phyloP scores from a whole-genome alignment of 30 jellyfish, hydroid and myxozoan species.

The Sanderia malayensis region DNA sequence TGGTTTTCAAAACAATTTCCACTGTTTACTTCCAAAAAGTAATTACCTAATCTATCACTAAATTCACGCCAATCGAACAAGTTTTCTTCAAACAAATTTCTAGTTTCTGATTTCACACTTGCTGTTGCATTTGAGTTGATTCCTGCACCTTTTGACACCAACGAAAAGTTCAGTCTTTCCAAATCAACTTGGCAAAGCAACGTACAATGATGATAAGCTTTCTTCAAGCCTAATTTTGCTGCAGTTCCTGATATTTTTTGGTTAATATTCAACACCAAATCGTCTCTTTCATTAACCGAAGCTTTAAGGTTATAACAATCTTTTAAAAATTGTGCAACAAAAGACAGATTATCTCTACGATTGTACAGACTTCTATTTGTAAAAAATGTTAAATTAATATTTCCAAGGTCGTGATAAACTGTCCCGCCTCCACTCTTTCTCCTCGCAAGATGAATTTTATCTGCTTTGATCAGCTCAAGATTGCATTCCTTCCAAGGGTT shows the following conservation, averaged over 20 bases:
- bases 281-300: conserved; percentile 66
- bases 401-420: conserved; percentile 95
- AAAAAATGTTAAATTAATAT: conserved; percentile 81
- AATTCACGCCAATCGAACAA: conserved; percentile 41
- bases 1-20: neutral
- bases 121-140: conserved; percentile 79
- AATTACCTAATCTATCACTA: conserved; percentile 23
- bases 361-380: conserved; percentile 44
- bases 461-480: conserved; percentile 30
- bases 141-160: conserved; percentile 49
- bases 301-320: conserved; percentile 17
- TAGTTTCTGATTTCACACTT: conserved; percentile 73
- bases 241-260: conserved; percentile 95
- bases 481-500: conserved; percentile 94
- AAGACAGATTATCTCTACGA: conserved; percentile 60
- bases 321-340: conserved; percentile 39
- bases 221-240: conserved; percentile 81
- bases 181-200: conserved; percentile 72
- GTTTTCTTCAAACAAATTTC: conserved; percentile 48
- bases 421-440: conserved; percentile 98
- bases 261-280: conserved; percentile 41
- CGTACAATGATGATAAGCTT: conserved; percentile 95
- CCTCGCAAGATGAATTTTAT: conserved; percentile 53
- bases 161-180: conserved; percentile 10
- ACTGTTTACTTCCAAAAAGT: conserved; percentile 11